A percentile compares a stretch with the other conserved stretches of the same genome.
Evolutionary conservation across 2,797 vertebrate species (phyloP).

Genomic region (Semaprochilodus insignis): DNA sequence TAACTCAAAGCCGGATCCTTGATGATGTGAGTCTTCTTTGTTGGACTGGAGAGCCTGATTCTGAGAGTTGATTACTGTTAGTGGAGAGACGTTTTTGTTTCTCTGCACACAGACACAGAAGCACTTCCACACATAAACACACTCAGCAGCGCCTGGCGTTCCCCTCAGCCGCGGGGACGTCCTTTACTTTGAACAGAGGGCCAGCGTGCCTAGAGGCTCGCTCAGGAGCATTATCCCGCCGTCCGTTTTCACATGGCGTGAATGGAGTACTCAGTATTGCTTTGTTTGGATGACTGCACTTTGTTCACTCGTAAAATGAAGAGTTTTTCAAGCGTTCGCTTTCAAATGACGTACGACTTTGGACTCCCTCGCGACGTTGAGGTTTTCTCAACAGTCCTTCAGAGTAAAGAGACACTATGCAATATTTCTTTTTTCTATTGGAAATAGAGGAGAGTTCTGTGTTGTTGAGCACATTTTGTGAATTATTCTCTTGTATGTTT

Average conservation of each 20-base stretch:
- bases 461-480: constrained; percentile 9
- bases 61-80: constrained; percentile 29
- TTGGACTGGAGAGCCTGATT: constrained; percentile 22
- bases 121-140: constrained; percentile 21
- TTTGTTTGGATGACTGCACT: constrained; percentile 40
- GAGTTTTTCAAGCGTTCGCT: background rate
- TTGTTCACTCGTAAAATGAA: constrained; percentile 33
- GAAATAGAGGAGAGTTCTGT: background rate
- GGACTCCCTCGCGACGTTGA: background rate
- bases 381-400: constrained; percentile 20
- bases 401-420: constrained; percentile 32
- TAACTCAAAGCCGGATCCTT: background rate
- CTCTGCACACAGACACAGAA: constrained; percentile 12
- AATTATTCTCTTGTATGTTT: constrained; percentile 8
- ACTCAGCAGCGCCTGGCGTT: constrained; percentile 26
- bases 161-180: constrained; percentile 28
- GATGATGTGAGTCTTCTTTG: background rate
- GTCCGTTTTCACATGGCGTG: constrained; percentile 25
- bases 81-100: constrained; percentile 3
- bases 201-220: constrained; percentile 31
- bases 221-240: constrained; percentile 24
- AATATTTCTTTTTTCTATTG: constrained; percentile 23
- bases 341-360: background rate
- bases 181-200: constrained; percentile 31
- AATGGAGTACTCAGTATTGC: constrained; percentile 26